These are phyloP conservation scores for Synergus gifuensis DNA, from an alignment of 2,888 invertebrate genomes.

Conservation along the genomic window DNA sequence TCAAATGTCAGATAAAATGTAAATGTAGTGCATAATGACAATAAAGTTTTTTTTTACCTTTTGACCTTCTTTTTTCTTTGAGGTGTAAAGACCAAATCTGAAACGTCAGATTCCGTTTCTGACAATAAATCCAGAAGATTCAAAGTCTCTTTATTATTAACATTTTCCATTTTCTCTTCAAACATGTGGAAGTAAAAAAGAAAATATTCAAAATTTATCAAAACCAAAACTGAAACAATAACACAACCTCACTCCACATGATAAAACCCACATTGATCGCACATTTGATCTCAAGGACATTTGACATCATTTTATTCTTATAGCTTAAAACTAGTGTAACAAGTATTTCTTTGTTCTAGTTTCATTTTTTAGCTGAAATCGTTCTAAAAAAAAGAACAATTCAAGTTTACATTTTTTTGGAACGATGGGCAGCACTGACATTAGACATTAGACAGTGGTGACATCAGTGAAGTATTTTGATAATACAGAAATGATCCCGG, in stretches of 20 bases:
- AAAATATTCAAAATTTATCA: constrained; percentile 39
- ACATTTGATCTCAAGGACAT: background rate
- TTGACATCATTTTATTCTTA: background rate
- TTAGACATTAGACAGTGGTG: too few species aligned
- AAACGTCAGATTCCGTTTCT: constrained; percentile 82
- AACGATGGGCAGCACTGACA: background rate
- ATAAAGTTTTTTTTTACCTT: constrained; percentile 74
- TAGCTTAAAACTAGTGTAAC: background rate
- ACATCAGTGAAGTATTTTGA: too few species aligned
- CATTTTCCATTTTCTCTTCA: constrained; percentile 66
- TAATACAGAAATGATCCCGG: too few species aligned
- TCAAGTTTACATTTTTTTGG: background rate
- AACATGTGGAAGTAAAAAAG: background rate
- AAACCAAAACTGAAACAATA: constrained; percentile 41
- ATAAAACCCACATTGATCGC: background rate
- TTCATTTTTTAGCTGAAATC: background rate
- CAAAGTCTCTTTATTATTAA: constrained; percentile 82
- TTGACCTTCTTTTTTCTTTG: constrained; percentile 81
- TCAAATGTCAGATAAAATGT: constrained; percentile 3
- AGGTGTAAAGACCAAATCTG: constrained; percentile 81
- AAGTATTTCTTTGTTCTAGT: background rate
- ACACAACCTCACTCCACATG: constrained; percentile 54
- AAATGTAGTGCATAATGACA: constrained; percentile 14
- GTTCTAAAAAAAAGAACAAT: background rate
- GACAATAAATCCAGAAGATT: constrained; percentile 81